Percentiles rank a stretch among this genome's conserved stretches.
Conservation (phyloP, 1,140 invertebrate genomes). For the Lordiphosa collinella region DNA sequence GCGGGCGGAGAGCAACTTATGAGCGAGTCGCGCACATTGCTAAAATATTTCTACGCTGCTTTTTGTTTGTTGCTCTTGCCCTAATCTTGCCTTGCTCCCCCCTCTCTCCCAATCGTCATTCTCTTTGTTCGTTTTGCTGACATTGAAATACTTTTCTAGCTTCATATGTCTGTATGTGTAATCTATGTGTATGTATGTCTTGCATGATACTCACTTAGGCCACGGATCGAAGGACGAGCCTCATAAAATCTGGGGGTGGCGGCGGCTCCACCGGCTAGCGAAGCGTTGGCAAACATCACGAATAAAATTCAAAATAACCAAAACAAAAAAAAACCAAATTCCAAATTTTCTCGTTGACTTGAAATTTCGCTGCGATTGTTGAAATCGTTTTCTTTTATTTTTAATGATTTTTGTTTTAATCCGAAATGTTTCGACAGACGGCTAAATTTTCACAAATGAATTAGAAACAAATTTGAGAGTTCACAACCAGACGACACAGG, state of each 20-base stretch:
- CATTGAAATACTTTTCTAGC: constrained; percentile 56
- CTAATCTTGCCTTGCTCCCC: constrained; percentile 18
- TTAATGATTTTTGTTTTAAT: constrained; percentile 16
- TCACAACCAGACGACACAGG: constrained; percentile 1
- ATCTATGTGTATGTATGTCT: neutral
- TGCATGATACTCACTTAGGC: constrained; percentile 21
- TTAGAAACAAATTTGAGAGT: constrained; percentile 17
- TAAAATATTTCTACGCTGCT: constrained; percentile 32
- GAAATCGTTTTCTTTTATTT: constrained; percentile 5
- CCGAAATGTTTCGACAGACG: constrained; percentile 51
- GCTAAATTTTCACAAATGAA: constrained; percentile 53
- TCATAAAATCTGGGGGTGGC: neutral
- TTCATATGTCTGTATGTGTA: neutral
- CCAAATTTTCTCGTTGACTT: constrained; percentile 29
- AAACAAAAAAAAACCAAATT: constrained; percentile 10
- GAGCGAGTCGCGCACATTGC: constrained; percentile 34
- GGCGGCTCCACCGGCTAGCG: neutral
- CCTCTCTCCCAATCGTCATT: constrained; percentile 8
- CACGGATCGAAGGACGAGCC: constrained; percentile 1
- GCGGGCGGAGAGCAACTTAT: constrained; percentile 17
- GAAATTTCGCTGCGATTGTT: constrained; percentile 28
- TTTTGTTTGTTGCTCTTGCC: constrained; percentile 59
- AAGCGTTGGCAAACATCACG: constrained; percentile 11
- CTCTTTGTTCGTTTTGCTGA: constrained; percentile 32
- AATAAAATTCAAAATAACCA: constrained; percentile 3